These are phyloP conservation scores for Bembecia ichneumoniformis DNA, from an alignment of 2,888 invertebrate genomes.

Conservation along the genomic window DNA sequence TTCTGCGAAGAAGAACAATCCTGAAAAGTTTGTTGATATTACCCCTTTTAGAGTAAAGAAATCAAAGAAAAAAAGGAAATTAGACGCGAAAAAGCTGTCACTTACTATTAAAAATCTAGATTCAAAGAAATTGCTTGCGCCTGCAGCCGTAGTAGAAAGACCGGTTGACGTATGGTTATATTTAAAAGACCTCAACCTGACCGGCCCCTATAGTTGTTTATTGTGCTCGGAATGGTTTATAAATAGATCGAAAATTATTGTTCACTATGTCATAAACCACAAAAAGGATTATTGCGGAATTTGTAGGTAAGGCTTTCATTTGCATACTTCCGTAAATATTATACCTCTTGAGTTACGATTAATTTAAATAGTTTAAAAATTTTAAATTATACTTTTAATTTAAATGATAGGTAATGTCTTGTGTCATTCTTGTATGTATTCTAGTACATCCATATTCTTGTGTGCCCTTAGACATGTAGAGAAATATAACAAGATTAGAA, in stretches of 20 bases:
- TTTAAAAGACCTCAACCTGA: constrained; percentile 55
- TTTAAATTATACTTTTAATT: too few relatives aligned
- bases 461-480: too few relatives aligned
- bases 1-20: constrained; percentile 36
- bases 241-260: constrained; percentile 53
- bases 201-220: constrained; percentile 61
- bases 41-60: constrained; percentile 10
- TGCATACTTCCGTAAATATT: background rate
- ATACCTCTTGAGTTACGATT: too few relatives aligned
- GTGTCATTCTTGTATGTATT: too few relatives aligned
- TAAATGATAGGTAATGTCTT: too few relatives aligned
- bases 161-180: constrained; percentile 64
- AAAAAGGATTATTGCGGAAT: constrained; percentile 66
- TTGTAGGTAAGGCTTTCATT: constrained; percentile 46
- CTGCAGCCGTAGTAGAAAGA: constrained; percentile 37
- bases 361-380: too few relatives aligned
- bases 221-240: constrained; percentile 64
- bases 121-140: constrained; percentile 15
- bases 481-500: too few relatives aligned
- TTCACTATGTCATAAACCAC: constrained; percentile 66
- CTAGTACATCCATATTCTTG: too few relatives aligned
- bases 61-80: constrained; percentile 26
- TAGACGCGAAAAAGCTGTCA: constrained; percentile 16
- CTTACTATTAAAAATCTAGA: constrained; percentile 21
- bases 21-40: constrained; percentile 19